These are phyloP conservation scores for Delia radicum DNA, from an alignment of 1,140 invertebrate genomes.

Conservation along the genomic window DNA sequence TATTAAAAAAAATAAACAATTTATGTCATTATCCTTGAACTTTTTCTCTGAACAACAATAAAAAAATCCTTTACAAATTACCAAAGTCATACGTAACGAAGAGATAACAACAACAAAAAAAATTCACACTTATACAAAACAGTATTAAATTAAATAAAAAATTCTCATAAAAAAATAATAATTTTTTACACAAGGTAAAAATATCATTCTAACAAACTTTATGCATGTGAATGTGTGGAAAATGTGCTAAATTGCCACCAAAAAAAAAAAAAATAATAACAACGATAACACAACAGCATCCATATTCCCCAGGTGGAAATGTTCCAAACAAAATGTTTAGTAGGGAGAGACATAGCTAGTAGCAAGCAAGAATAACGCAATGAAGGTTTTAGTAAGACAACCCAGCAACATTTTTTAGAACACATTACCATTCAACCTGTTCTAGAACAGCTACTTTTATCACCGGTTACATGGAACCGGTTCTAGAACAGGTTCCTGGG, in stretches of 20 bases:
- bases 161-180: background rate
- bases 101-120: background rate
- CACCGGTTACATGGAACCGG: no score
- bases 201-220: background rate
- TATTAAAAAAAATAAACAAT: no score
- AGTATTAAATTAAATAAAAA: background rate
- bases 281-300: background rate
- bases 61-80: background rate
- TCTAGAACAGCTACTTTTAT: no score
- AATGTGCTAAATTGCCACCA: background rate
- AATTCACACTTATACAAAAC: no score
- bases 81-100: background rate
- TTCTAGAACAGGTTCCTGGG: no score
- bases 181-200: background rate
- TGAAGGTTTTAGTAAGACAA: no score
- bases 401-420: no score
- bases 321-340: background rate
- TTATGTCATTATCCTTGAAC: background rate
- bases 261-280: background rate
- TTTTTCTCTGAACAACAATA: background rate
- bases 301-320: slow-evolving; percentile 11
- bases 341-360: background rate
- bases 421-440: no score
- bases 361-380: no score
- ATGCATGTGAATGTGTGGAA: background rate